Base-by-base conservation (phyloP, 1,140 invertebrate species). In the Drosophila eugracilis region DNA sequence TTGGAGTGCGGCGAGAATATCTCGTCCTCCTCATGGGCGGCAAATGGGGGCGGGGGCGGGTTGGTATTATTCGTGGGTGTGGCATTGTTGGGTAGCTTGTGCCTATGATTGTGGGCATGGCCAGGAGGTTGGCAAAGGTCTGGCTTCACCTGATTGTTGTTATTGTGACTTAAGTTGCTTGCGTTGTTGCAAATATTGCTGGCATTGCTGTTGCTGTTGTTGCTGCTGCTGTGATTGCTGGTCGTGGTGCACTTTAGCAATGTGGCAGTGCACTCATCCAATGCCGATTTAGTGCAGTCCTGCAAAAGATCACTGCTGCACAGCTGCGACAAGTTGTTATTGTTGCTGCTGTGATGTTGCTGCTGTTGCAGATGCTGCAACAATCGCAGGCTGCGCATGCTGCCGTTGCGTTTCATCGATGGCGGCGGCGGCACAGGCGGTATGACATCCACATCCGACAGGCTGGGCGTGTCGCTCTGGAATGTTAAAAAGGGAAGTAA, bases 361-460 rank as follows among this genome's bases (percentile, higher is more conserved):
- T 60, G 69, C 49, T 88, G 70, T 39, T 90, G 89, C 73, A 73
- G 76, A 53, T 85, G 83, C 22, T 90, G 88, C 48, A 88, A 37
- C 39, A 90, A 26, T 47, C 79, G 76, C 74, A 90, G 32, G 60
- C 89, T 90, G 21, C 84, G 89, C 81, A 89, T 76, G 78, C 84
- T 90, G 62, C 84, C 89, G 44, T 90, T 89, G 9, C 89, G 89
- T 21, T 90, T 90, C 58, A 91, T 73, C 15, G 78, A 42, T 10
- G 89, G 85, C 30, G 90, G 90, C 37, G 90, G 90, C 24, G 90
- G 90, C 67, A 91, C 90, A 21, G 89, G 90, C 57, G 90, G 90
- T 77, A 91, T 91, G 7, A 85, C 52, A 49, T 91, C 90, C 62
- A 91, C 89, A 76, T 91, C 90, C 66, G 86, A 90, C 71, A 86